These are phyloP conservation scores for Falcunculus frontatus DNA, from an alignment of 2,113 vertebrate genomes.

Conservation along the genomic window DNA sequence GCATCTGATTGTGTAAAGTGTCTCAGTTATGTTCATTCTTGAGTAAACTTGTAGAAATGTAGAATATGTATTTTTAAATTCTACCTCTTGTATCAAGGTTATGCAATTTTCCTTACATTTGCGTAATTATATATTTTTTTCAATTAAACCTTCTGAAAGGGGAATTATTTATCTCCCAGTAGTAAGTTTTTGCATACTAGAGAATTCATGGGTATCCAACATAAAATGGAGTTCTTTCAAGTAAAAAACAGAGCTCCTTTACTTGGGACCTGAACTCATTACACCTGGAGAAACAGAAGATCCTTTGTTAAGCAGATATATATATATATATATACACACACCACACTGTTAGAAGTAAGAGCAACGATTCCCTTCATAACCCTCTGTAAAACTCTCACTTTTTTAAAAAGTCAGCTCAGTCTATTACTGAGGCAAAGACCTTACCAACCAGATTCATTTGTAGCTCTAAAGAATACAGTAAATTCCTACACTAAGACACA, in stretches of 20 bases:
- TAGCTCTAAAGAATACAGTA: background rate
- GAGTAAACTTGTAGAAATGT: background rate
- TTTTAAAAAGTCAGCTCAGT: background rate
- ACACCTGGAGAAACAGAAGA: conserved; percentile 51
- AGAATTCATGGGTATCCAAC: conserved; percentile 7
- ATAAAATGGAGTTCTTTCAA: conserved; percentile 60
- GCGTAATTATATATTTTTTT: background rate
- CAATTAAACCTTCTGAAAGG: background rate
- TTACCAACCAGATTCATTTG: background rate
- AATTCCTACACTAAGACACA: background rate
- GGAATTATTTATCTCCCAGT: background rate
- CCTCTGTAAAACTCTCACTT: background rate
- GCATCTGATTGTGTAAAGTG: background rate
- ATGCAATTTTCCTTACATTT: background rate
- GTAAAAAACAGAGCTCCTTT: conserved; percentile 57
- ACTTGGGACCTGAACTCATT: background rate
- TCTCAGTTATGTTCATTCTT: background rate
- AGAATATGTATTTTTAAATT: background rate
- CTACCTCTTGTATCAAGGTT: background rate
- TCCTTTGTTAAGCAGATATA: conserved; percentile 43
- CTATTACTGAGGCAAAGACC: background rate
- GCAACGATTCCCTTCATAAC: background rate
- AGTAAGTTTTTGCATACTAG: background rate
- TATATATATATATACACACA: background rate
- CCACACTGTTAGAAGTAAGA: background rate